Percentiles rank a stretch among this genome's conserved stretches.
These are phyloP conservation scores for Psammodynastes pulverulentus DNA, from an alignment of 2,113 vertebrate species.

Conservation along the genomic window DNA sequence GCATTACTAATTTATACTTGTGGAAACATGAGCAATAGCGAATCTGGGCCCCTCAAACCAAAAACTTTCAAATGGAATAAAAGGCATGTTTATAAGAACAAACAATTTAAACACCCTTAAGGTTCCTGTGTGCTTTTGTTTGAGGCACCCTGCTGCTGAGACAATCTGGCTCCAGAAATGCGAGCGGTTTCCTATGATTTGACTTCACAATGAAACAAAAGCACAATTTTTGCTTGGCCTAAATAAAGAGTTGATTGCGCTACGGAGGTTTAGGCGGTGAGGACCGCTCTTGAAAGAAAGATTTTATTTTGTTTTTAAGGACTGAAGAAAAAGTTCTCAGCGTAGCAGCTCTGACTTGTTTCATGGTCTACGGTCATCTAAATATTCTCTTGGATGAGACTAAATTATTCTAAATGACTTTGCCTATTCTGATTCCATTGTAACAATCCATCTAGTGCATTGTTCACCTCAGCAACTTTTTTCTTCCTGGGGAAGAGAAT, in stretches of 20 bases:
- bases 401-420: not conserved
- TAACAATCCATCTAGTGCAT: not conserved
- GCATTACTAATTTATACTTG: not conserved
- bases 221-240: fast-evolving
- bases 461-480: slow-evolving; percentile 11
- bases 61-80: slow-evolving; percentile 8
- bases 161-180: slow-evolving; percentile 53
- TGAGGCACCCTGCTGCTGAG: slow-evolving; percentile 34
- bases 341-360: not conserved
- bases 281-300: not conserved
- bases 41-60: not conserved
- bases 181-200: slow-evolving; percentile 42
- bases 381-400: not conserved
- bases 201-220: slow-evolving; percentile 40
- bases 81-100: slow-evolving; percentile 32
- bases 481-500: slow-evolving; percentile 15
- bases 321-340: not conserved
- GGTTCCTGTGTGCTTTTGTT: slow-evolving; percentile 15
- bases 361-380: not conserved
- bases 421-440: not conserved
- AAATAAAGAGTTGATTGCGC: not conserved
- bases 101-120: slow-evolving; percentile 31
- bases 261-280: fast-evolving
- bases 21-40: not conserved
- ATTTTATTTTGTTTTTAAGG: not conserved